These are phyloP conservation scores for Thyatira batis DNA, from an alignment of 2,888 invertebrate species.

Conservation along the genomic window DNA sequence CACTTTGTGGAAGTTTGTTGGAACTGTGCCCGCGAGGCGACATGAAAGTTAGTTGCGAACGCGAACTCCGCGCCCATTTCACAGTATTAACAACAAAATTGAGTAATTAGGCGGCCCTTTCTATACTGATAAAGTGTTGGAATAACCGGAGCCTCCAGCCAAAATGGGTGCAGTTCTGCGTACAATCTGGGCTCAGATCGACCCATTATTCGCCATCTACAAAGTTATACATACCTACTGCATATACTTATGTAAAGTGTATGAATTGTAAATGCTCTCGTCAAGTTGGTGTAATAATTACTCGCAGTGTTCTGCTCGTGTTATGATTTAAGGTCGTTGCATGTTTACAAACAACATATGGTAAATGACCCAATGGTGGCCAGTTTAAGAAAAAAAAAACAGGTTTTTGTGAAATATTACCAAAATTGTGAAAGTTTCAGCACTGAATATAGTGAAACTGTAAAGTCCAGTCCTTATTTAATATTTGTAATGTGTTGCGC, in stretches of 20 bases:
- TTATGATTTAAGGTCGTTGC: not conserved
- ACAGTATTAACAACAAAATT: constrained; percentile 24
- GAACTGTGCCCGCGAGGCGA: constrained; percentile 36
- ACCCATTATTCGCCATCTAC: not conserved
- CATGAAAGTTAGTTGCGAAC: constrained; percentile 7
- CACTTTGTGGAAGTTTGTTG: constrained; percentile 34
- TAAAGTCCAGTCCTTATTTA: no score
- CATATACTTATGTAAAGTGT: not conserved
- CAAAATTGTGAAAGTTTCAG: no score
- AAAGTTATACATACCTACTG: not conserved
- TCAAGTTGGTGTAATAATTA: not conserved
- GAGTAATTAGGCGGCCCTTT: constrained; percentile 22
- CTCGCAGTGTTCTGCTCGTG: not conserved
- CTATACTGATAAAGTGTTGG: constrained; percentile 10
- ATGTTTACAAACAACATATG: not conserved
- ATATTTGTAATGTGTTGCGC: no score
- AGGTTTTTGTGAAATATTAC: no score
- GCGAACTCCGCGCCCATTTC: constrained; percentile 13
- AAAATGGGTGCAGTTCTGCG: constrained; percentile 3
- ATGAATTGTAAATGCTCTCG: not conserved
- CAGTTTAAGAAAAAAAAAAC: no score
- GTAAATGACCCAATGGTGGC: no score
- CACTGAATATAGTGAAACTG: no score
- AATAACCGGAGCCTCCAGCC: not conserved
- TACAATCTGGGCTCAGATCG: not conserved